Evolutionary conservation across 1,140 invertebrate genomes (phyloP).

Genomic region (Heliconius congener): DNA sequence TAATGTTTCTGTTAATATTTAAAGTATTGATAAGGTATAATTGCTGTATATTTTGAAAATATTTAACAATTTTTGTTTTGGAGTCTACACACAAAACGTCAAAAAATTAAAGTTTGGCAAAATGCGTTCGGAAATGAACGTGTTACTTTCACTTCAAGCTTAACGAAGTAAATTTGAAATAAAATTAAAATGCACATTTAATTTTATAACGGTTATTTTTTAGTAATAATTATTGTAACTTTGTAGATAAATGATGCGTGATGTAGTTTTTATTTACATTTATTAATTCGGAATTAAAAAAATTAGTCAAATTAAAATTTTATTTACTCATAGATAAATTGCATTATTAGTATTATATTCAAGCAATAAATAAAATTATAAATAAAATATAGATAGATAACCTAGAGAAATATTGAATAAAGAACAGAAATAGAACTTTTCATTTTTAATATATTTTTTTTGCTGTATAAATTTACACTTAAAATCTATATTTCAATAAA

Average conservation of each 20-base stretch:
- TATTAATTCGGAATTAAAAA: background rate
- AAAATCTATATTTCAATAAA: too few species aligned
- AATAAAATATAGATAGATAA: too few species aligned
- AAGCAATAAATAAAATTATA: too few species aligned
- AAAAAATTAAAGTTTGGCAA: constrained; percentile 42
- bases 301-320: background rate
- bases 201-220: background rate
- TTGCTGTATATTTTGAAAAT: constrained; percentile 15
- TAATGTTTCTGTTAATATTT: background rate
- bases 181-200: background rate
- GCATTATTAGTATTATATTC: too few species aligned
- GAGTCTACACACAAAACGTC: constrained; percentile 30
- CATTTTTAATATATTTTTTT: too few species aligned
- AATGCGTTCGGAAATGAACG: constrained; percentile 36
- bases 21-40: background rate
- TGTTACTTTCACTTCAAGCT: constrained; percentile 36
- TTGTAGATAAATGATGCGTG: background rate
- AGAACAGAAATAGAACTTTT: too few species aligned
- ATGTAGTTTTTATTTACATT: background rate
- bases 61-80: constrained; percentile 18
- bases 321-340: too few species aligned
- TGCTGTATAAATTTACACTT: too few species aligned
- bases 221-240: background rate
- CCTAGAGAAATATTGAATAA: too few species aligned
- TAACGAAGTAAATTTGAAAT: background rate